Evolutionary conservation across 2,888 invertebrate genomes (phyloP).

Genomic region (Lasioglossum lativentre): DNA sequence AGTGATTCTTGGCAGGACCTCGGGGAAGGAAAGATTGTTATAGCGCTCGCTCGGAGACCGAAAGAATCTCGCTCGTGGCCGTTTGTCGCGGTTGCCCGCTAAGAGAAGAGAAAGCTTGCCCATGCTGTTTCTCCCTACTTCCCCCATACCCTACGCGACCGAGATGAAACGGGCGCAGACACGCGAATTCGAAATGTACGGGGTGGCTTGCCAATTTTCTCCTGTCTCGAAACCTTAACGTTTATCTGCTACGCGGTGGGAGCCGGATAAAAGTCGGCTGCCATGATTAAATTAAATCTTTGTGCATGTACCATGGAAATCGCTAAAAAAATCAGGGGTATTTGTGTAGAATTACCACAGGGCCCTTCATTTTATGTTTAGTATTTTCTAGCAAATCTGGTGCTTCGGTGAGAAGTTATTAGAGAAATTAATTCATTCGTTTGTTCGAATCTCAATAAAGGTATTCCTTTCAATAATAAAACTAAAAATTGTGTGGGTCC

Average conservation of each 20-base stretch:
- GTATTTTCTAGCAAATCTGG: too few species aligned
- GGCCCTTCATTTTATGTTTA: too few species aligned
- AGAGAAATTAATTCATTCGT: too few species aligned
- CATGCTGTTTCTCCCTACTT: not conserved
- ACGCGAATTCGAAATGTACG: not conserved
- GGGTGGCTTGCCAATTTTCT: not conserved
- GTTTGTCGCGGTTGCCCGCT: constrained; percentile 38
- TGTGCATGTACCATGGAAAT: too few species aligned
- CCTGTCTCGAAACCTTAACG: not conserved
- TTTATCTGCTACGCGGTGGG: not conserved
- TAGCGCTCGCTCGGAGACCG: constrained; percentile 33
- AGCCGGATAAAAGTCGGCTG: not conserved
- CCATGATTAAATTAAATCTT: not conserved
- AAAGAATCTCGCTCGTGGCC: constrained; percentile 48
- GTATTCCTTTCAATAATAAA: too few species aligned
- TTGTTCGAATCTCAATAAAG: too few species aligned
- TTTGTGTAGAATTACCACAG: too few species aligned
- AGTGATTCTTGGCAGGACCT: constrained; percentile 76
- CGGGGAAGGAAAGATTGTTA: constrained; percentile 65
- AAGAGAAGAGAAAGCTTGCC: not conserved
- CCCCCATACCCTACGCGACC: too few species aligned
- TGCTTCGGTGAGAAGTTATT: too few species aligned
- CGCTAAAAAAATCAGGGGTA: too few species aligned
- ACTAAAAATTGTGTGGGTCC: too few species aligned
- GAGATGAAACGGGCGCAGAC: not conserved